A percentile compares a stretch with the other conserved stretches of the same genome.
Conservation (phyloP, 2,888 invertebrate genomes). For the Aphodius granarius region DNA sequence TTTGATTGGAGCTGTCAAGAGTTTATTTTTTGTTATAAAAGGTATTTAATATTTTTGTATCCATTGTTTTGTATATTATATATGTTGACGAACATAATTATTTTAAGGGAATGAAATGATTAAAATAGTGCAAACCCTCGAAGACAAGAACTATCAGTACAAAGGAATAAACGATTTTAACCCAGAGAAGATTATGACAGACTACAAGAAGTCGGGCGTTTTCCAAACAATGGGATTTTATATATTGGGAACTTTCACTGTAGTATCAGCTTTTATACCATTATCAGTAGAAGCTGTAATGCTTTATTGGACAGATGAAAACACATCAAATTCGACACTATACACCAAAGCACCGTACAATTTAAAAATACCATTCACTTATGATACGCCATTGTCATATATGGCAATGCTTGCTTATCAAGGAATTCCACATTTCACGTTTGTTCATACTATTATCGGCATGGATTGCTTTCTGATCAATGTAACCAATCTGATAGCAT, state of each 20-base stretch:
- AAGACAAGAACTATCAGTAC: conserved; percentile 37
- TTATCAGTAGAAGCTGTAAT: too few species aligned
- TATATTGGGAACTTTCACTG: too few species aligned
- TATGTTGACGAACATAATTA: too few species aligned
- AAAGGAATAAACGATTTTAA: conserved; percentile 35
- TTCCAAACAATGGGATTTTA: too few species aligned
- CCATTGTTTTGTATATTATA: too few species aligned
- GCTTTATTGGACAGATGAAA: too few species aligned
- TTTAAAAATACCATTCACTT: conserved; percentile 42
- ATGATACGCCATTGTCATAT: conserved; percentile 41
- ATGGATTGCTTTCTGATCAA: conserved; percentile 48
- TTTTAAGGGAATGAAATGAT: conserved; percentile 35
- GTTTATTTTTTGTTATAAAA: background rate
- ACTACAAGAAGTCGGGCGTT: conserved; percentile 39
- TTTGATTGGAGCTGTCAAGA: background rate
- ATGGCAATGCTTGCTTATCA: conserved; percentile 46
- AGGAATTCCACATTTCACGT: conserved; percentile 45
- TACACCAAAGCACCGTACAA: conserved; percentile 11
- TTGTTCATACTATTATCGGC: conserved; percentile 45
- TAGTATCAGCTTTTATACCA: too few species aligned
- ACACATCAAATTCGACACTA: too few species aligned
- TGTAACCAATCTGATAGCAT: conserved; percentile 46
- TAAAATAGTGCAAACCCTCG: conserved; percentile 39
- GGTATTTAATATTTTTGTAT: too few species aligned
- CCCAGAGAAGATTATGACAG: conserved; percentile 34